These are phyloP conservation scores for Phrynosoma blainvillii DNA, from an alignment of 2,113 vertebrate species.

Conservation along the genomic window DNA sequence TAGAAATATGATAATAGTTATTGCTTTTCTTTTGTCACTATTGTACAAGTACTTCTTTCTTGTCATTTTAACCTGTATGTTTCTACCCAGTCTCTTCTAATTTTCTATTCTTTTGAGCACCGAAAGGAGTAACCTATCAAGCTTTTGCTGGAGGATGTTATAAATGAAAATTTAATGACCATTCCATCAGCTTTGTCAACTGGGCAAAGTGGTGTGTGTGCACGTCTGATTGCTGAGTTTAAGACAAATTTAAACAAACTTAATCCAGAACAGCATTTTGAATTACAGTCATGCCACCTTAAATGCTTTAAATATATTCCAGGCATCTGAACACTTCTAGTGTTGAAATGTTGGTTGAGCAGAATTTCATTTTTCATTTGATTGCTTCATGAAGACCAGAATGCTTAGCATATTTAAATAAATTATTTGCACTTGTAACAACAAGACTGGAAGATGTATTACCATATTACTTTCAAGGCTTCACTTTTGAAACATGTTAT, in stretches of 20 bases:
- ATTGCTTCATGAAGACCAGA: background rate
- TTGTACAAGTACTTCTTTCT: background rate
- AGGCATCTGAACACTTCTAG: background rate
- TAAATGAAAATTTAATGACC: conserved; percentile 99
- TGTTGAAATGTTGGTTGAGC: background rate
- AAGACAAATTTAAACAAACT: background rate
- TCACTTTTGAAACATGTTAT: background rate
- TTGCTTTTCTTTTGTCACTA: background rate
- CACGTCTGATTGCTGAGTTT: conserved; percentile 45
- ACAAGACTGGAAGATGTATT: background rate
- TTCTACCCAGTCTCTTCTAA: conserved; percentile 68
- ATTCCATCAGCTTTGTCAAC: conserved; percentile 96
- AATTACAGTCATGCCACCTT: background rate
- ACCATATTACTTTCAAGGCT: background rate
- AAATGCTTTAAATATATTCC: background rate
- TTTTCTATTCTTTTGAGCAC: conserved; percentile 82
- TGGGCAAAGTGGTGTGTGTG: conserved; percentile 93
- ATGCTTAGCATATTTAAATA: conserved; percentile 8
- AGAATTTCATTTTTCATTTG: background rate
- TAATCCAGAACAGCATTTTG: background rate
- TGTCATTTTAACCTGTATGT: conserved; percentile 44
- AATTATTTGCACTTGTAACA: background rate
- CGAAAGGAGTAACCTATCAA: conserved; percentile 99
- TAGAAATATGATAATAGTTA: background rate
- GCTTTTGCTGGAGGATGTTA: conserved; percentile 99